Base-by-base conservation (phyloP, 2,888 invertebrate species). In the Chymomyza caudatula region DNA sequence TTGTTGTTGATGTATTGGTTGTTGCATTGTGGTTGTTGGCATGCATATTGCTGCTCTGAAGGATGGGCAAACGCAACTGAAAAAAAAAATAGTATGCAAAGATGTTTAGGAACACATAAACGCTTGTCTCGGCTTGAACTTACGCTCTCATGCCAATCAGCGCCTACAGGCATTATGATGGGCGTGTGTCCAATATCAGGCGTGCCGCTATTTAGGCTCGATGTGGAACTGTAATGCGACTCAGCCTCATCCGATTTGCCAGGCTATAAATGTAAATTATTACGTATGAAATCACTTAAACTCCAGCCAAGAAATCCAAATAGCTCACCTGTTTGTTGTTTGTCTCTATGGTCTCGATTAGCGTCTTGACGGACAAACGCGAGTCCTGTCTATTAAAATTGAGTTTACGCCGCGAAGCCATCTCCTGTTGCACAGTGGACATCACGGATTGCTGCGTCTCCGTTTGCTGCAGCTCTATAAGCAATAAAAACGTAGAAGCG, bases 331-430 rank as follows among this genome's bases (percentile, higher is more conserved):
- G 94, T 89, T 95, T 95, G 44, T 94, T 95, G 88, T 95, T 96
- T 37, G 29, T 37, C 91, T 98, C 97, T 66, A 98, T 97, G 80
- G 96, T 96, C 88, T 97, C 96, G 69, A 98, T 97, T 29, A 98
- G 91, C 59, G 96, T 96, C 89, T 97, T 97, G 6, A 98, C 98
- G 0, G 97, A 97, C 57, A 97, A 92, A 37, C 96, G 92, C 22
- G 95, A 96, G 87, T 96, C 96, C 72, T 91, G 91, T 3, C 90
- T 83, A 61, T 88, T 88, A 63, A 91, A 80, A 67, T 77, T 82
- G 57, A 92, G 91, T 85, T 93, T 93, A 87, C 71, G 92, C 88
- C 67, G 92, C 15, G 92, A 91, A 13, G 93, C 91, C 87, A 93
- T 91, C 81, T 94, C 94, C 78, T 92, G 90, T 86, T 93, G 91